phyloP scores from a whole-genome alignment of 2,113 vertebrate genomes.

The Pachypanchax playfairii region DNA sequence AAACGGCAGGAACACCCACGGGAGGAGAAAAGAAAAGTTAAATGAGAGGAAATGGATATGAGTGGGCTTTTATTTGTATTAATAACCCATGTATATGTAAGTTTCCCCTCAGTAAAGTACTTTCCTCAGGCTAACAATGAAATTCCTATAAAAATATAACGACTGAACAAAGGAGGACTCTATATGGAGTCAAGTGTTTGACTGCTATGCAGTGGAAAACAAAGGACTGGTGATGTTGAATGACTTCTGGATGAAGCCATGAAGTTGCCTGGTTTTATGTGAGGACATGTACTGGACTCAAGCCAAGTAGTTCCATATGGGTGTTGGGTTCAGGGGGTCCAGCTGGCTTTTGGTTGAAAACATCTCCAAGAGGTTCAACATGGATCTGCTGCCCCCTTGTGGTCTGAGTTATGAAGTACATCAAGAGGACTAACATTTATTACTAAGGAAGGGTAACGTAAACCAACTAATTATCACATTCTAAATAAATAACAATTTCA shows the following conservation, averaged over 20 bases:
- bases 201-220: slow-evolving; percentile 19
- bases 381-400: slow-evolving; percentile 65
- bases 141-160: slow-evolving; percentile 6
- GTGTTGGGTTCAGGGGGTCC: slow-evolving; percentile 75
- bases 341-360: slow-evolving; percentile 63
- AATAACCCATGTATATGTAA: too few relatives aligned
- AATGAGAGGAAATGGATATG: slow-evolving; percentile 11
- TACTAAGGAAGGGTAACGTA: too few relatives aligned
- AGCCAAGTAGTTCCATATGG: slow-evolving; percentile 80
- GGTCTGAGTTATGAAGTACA: slow-evolving; percentile 34
- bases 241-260: slow-evolving; percentile 51
- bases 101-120: slow-evolving; percentile 10
- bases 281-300: slow-evolving; percentile 73
- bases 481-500: too few relatives aligned
- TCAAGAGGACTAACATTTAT: neutral
- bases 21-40: slow-evolving; percentile 9
- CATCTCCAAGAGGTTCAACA: slow-evolving; percentile 20
- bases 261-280: slow-evolving; percentile 69
- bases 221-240: slow-evolving; percentile 45
- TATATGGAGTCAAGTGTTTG: slow-evolving; percentile 16
- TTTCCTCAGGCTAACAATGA: neutral
- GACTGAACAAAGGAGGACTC: slow-evolving; percentile 5
- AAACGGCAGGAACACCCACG: slow-evolving; percentile 1
- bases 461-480: too few relatives aligned
- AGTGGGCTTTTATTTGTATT: slow-evolving; percentile 6